Conservation (phyloP, 1,140 invertebrate genomes). For the Drosophila azteca region DNA sequence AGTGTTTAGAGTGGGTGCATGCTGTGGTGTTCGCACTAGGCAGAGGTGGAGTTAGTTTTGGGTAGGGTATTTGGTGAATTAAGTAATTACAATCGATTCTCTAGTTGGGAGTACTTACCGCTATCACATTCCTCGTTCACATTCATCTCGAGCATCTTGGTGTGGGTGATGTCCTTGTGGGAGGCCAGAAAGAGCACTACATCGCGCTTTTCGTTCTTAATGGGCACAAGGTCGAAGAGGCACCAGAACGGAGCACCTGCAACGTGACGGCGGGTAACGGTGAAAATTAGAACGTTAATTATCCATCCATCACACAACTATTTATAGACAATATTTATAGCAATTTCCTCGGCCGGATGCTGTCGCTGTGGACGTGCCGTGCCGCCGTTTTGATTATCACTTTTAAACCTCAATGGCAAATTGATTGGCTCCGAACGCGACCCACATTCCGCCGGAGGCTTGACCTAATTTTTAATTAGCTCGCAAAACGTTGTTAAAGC, state of each 20-base stretch:
- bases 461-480: slow-evolving; percentile 26
- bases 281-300: background rate
- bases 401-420: slow-evolving; percentile 17
- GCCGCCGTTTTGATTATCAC: slow-evolving; percentile 14
- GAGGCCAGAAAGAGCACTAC: slow-evolving; percentile 98
- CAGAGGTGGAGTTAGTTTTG: too few species aligned
- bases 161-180: slow-evolving; percentile 97
- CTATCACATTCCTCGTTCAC: slow-evolving; percentile 91
- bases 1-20: too few species aligned
- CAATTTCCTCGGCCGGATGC: too few species aligned
- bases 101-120: slow-evolving; percentile 87
- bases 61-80: too few species aligned
- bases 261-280: slow-evolving; percentile 32
- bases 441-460: background rate
- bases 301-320: too few species aligned
- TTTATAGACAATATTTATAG: too few species aligned
- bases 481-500: slow-evolving; percentile 24
- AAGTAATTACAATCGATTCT: too few species aligned
- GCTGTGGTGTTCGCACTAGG: too few species aligned
- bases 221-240: slow-evolving; percentile 98
- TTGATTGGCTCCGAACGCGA: background rate
- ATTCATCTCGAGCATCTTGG: slow-evolving; percentile 92
- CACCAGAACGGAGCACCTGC: slow-evolving; percentile 97
- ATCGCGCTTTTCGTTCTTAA: slow-evolving; percentile 99
- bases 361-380: too few species aligned